phyloP scores from a whole-genome alignment of 2,888 invertebrate species.

The Drosophila anceps region DNA sequence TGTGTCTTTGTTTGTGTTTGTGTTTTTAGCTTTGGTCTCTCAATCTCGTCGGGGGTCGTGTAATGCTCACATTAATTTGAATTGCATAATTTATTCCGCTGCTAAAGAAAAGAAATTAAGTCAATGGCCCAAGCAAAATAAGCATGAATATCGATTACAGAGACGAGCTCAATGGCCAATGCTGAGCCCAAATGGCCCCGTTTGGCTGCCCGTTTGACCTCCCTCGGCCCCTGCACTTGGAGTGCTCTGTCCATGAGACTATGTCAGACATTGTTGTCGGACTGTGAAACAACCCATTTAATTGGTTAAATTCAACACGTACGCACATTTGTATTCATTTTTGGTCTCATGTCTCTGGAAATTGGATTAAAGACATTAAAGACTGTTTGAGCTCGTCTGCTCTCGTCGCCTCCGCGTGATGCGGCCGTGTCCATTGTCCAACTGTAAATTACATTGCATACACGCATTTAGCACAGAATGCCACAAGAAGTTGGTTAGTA shows the following conservation, averaged over 20 bases:
- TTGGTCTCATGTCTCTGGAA: constrained; percentile 69
- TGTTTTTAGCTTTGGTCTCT: constrained; percentile 36
- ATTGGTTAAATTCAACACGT: constrained; percentile 84
- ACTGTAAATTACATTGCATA: constrained; percentile 76
- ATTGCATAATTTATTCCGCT: constrained; percentile 78
- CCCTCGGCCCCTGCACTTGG: constrained; percentile 28
- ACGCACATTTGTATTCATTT: constrained; percentile 84
- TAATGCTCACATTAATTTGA: constrained; percentile 78
- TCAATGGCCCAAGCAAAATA: constrained; percentile 75
- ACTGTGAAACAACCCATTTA: constrained; percentile 77
- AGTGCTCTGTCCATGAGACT: constrained; percentile 26
- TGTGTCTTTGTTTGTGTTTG: constrained; percentile 13
- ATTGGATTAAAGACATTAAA: constrained; percentile 79
- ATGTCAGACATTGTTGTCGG: constrained; percentile 36
- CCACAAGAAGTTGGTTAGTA: constrained; percentile 69
- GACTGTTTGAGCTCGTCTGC: constrained; percentile 32
- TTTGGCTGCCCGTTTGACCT: no score
- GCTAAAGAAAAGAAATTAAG: constrained; percentile 70
- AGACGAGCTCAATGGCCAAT: constrained; percentile 27
- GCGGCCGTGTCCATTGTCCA: constrained; percentile 42
- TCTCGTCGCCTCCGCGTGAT: no score
- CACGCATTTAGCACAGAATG: constrained; percentile 35
- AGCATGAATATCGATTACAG: constrained; percentile 74
- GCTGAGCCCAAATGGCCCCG: constrained; percentile 44
- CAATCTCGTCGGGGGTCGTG: constrained; percentile 46